Base-by-base conservation (phyloP, 2,888 invertebrate genomes). In the Timandra comae region DNA sequence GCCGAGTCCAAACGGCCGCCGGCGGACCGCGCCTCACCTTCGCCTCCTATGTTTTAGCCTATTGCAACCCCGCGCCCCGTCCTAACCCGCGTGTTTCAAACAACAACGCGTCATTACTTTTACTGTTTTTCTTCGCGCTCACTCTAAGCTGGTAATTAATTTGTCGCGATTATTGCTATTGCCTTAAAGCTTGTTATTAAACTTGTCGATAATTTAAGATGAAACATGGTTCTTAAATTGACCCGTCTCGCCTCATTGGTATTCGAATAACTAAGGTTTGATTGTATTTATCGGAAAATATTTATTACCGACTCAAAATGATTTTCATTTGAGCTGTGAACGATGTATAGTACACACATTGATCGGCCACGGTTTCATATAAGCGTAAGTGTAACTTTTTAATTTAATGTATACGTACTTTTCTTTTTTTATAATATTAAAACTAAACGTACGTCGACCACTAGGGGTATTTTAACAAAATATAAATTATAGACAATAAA, bases 151-250 rank as follows among this genome's bases (percentile, higher is more conserved):
- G 62, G 60, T 72, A 77, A 78, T 79, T 79, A 79, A 81, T 79
- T 78, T 73, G 66, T 66, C 59, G 60, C 74, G 69, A 78, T 80
- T 79, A 77, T 76, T 69, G 71, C 73, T 64, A 69, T 75, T 77
- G 70, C 65, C 53, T 72, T 66, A 64, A 71, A 57, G 76, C 74
- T 76, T 78, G 77, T 80, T 81, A 78, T 81, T 76, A 78, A 78
- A 78, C 70, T 74, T 80, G 81, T 77, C 73, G 79, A 79, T 82
- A 80, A 81, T 77, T 81, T 76, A 74, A 80, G 77, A 74, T 70
- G 74, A 64, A 74, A 81, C 80, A 80, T 63, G 76, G 61, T 56
- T 70, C 71, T 77, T 62, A 78, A 79, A 80, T 81, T 79, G 80
- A 66, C 47, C 55, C 65, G 77, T 75, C 65, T 62, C 71, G 75